Evolutionary conservation across 2,888 invertebrate species (phyloP).

Genomic region (Agrotis puta): DNA sequence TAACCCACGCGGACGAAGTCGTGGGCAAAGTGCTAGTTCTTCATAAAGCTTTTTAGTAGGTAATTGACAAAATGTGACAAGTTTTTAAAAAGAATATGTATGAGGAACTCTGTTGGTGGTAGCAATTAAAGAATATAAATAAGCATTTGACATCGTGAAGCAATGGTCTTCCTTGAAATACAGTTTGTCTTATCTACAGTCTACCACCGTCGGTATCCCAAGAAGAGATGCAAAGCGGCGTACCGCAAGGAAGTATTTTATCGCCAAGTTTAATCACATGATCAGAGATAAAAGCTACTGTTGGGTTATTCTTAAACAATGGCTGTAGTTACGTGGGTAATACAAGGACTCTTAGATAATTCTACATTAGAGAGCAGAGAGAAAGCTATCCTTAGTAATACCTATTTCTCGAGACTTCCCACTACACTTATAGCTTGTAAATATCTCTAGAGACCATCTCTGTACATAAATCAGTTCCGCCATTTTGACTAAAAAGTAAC

Average conservation of each 20-base stretch:
- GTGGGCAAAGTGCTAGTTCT: too few relatives aligned
- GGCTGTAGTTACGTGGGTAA: neutral
- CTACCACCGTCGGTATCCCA: too few relatives aligned
- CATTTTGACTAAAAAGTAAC: too few relatives aligned
- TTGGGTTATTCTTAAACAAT: conserved; percentile 28
- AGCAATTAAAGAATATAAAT: neutral
- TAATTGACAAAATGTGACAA: conserved; percentile 3
- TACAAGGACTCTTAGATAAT: neutral
- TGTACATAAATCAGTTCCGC: too few relatives aligned
- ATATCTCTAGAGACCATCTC: too few relatives aligned
- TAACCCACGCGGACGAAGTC: too few relatives aligned
- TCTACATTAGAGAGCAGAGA: neutral
- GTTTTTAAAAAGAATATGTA: neutral
- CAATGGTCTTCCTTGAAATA: neutral
- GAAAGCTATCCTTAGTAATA: neutral
- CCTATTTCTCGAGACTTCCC: too few relatives aligned
- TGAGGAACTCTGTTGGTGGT: neutral
- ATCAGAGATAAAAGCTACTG: conserved; percentile 21
- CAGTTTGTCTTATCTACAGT: neutral
- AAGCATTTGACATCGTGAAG: conserved; percentile 16
- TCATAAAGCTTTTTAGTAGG: neutral
- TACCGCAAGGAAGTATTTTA: conserved; percentile 37
- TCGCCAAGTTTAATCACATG: conserved; percentile 9
- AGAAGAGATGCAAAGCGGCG: neutral
- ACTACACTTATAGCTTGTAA: too few relatives aligned